phyloP scores from a whole-genome alignment of 2,888 invertebrate species.

The Quadriops clusia region DNA sequence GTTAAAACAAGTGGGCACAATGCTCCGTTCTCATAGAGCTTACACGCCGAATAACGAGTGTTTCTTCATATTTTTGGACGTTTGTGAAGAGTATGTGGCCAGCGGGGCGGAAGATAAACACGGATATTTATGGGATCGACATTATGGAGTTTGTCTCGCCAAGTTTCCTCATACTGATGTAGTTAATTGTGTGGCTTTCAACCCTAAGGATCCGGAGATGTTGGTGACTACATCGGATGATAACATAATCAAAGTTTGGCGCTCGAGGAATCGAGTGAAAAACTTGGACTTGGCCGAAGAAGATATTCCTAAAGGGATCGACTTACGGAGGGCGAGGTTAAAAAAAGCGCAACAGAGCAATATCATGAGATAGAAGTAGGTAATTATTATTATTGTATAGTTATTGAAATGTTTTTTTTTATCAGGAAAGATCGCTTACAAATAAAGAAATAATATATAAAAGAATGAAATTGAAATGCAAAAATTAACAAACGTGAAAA shows the following conservation, averaged over 20 bases:
- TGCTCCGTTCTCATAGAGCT: slow-evolving; percentile 67
- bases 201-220: slow-evolving; percentile 69
- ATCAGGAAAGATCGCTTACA: too few relatives aligned
- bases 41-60: slow-evolving; percentile 77
- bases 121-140: slow-evolving; percentile 76
- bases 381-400: too few relatives aligned
- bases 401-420: too few relatives aligned
- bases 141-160: slow-evolving; percentile 65
- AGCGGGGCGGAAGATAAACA: slow-evolving; percentile 77
- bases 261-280: slow-evolving; percentile 39
- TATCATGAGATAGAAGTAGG: too few relatives aligned
- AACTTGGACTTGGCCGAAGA: slow-evolving; percentile 35
- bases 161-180: slow-evolving; percentile 68
- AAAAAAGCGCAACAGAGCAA: slow-evolving; percentile 8
- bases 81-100: slow-evolving; percentile 70
- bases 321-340: slow-evolving; percentile 21
- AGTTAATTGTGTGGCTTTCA: slow-evolving; percentile 77
- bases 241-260: slow-evolving; percentile 56
- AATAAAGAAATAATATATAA: too few relatives aligned
- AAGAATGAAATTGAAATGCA: too few relatives aligned
- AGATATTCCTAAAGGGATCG: slow-evolving; percentile 35
- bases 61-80: slow-evolving; percentile 77
- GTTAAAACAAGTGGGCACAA: slow-evolving; percentile 62
- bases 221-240: slow-evolving; percentile 76
- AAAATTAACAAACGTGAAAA: too few relatives aligned